Conservation (phyloP, 2,113 vertebrate species). For the Syngnathus floridae region DNA sequence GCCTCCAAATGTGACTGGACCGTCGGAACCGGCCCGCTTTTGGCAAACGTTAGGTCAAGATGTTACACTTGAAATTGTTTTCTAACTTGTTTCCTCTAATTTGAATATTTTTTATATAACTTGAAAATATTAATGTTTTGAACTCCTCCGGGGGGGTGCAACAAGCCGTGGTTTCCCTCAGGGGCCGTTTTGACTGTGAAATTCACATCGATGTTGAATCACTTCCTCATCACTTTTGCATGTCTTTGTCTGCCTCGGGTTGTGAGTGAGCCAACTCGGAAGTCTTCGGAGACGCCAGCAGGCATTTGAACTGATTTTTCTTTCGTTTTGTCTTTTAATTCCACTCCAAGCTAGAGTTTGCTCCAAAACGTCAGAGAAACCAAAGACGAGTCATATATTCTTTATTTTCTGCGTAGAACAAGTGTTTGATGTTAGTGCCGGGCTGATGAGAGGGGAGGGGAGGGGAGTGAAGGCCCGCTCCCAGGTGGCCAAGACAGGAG, state of each 20-base stretch:
- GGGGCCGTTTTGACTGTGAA: background rate
- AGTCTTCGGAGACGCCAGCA: no score
- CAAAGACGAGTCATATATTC: no score
- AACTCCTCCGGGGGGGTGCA: background rate
- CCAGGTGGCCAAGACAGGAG: no score
- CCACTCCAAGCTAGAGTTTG: no score
- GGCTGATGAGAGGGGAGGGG: no score
- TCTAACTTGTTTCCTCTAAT: background rate
- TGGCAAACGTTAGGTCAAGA: background rate
- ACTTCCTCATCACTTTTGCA: background rate
- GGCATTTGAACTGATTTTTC: no score
- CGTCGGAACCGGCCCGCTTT: background rate
- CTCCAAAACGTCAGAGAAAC: no score
- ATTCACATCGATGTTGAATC: background rate
- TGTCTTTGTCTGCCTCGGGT: background rate
- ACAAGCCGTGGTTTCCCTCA: background rate
- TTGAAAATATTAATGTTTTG: background rate
- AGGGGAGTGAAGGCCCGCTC: no score
- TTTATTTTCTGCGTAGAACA: no score
- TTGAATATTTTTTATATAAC: background rate
- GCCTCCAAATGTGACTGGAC: background rate
- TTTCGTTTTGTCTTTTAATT: no score
- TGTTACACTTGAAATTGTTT: background rate
- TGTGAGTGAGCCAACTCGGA: background rate
- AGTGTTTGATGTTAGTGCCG: no score